phyloP scores from a whole-genome alignment of 2,797 vertebrate species.

The Malacoctenus gilli region DNA sequence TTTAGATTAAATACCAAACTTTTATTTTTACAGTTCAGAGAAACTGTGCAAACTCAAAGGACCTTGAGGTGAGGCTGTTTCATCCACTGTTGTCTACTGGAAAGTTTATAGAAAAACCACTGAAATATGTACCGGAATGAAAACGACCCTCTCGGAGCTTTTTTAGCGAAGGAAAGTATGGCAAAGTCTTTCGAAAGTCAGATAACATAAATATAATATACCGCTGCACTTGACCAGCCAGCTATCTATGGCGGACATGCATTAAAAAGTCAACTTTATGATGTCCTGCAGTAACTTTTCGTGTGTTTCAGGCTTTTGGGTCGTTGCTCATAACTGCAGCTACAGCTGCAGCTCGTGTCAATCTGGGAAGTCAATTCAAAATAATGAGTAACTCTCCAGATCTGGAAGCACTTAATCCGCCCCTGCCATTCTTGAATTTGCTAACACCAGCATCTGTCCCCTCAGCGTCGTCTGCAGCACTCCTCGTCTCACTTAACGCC shows the following conservation, averaged over 20 bases:
- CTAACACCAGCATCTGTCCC: constrained; percentile 36
- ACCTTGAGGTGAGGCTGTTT: constrained; percentile 1
- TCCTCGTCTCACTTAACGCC: constrained; percentile 50
- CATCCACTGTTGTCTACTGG: background rate
- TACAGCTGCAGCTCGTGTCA: background rate
- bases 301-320: too few relatives aligned
- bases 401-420: constrained; percentile 24
- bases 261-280: background rate
- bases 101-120: background rate
- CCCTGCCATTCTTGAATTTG: constrained; percentile 36
- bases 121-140: background rate
- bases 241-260: too few relatives aligned
- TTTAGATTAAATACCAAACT: too few relatives aligned
- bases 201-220: constrained; percentile 8
- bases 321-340: background rate
- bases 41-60: background rate
- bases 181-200: constrained; percentile 4
- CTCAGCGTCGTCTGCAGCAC: constrained; percentile 24
- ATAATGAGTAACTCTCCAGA: constrained; percentile 23
- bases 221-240: background rate
- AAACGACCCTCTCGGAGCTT: background rate
- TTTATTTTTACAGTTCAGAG: background rate
- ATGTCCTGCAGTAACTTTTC: background rate
- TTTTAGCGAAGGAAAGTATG: background rate
- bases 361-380: constrained; percentile 14